Base-by-base conservation (phyloP, 2,888 invertebrate genomes). In the Carabus problematicus region DNA sequence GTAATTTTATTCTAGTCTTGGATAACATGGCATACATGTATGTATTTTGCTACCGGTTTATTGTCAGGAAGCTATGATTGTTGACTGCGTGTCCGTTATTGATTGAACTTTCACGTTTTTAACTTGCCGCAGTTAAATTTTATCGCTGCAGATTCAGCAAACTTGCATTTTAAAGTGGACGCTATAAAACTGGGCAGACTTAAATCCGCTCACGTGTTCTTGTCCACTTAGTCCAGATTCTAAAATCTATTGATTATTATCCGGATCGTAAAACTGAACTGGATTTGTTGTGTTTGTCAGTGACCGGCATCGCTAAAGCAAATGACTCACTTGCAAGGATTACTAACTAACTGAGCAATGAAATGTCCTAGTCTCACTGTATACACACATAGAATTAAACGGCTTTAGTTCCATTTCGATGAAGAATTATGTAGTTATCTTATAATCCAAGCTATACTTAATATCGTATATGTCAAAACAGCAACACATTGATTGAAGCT, bases 161-260 rank as follows among this genome's bases (percentile, higher is more conserved):
- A 72, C 60, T 70, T 71, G 70, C 64, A 68, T 71, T 69, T 67
- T 64, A 64, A 69, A 69, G 69, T 69, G 54, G 69, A 49, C 70
- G 64, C 59, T 42, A 14, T 12, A 47, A 58, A 49, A 19, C 14
- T 49, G 14, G 40, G 29, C 11, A 49, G 49, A 67, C 14, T 64
- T 52, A 56, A 63, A 68, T 71, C 68, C 47, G 56, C 19, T 63
- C 61, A 67, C 56, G 62, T 70, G 56, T 70, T 60, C 58, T 29
- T 12, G n/a, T 56, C 39, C 56, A 56, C 56, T 56, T 56, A 56
- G 40, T 39, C 56, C 39, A 39, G 56, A 56, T 56, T 56, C 56
- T 19, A 19, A 39, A 40, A 29, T 29, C 56, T 56, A 56, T 56
- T 56, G 56, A 56, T 56, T 56, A 56, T 56, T 56, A 56, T 56